Evolutionary conservation across 2,113 vertebrate genomes (phyloP).

Genomic region (Pontoporia blainvillei): DNA sequence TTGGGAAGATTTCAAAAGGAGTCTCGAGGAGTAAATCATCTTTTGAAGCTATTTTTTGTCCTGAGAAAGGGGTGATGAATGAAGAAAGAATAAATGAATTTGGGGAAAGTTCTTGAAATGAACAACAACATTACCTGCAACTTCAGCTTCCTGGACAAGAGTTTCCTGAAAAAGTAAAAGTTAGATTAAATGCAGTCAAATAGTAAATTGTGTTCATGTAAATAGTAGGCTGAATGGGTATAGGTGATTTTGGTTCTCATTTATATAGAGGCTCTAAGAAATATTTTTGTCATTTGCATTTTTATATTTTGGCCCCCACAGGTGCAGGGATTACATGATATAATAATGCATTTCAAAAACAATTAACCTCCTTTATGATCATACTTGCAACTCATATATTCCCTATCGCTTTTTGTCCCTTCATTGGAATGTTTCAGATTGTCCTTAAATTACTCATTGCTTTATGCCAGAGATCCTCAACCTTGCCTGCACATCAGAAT

Average conservation of each 20-base stretch:
- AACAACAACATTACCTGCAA: neutral
- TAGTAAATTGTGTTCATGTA: neutral
- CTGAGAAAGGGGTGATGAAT: neutral
- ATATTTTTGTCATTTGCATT: neutral
- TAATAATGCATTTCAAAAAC: neutral
- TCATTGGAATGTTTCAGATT: neutral
- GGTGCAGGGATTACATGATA: neutral
- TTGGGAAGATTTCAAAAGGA: neutral
- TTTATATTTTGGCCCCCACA: neutral
- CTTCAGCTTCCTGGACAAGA: neutral
- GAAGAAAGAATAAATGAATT: neutral
- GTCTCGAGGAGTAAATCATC: neutral
- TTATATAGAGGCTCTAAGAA: neutral
- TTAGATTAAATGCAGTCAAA: neutral
- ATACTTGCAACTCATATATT: neutral
- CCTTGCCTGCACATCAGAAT: neutral
- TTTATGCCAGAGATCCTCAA: neutral
- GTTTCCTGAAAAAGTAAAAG: neutral
- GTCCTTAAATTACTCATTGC: neutral
- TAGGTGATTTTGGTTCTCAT: neutral
- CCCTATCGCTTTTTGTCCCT: neutral
- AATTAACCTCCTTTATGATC: neutral
- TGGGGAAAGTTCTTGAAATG: neutral
- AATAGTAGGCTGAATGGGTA: neutral
- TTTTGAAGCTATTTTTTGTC: neutral